Evolutionary conservation across 1,140 invertebrate species (phyloP).

Genomic region (Tetragnatha versicolor): DNA sequence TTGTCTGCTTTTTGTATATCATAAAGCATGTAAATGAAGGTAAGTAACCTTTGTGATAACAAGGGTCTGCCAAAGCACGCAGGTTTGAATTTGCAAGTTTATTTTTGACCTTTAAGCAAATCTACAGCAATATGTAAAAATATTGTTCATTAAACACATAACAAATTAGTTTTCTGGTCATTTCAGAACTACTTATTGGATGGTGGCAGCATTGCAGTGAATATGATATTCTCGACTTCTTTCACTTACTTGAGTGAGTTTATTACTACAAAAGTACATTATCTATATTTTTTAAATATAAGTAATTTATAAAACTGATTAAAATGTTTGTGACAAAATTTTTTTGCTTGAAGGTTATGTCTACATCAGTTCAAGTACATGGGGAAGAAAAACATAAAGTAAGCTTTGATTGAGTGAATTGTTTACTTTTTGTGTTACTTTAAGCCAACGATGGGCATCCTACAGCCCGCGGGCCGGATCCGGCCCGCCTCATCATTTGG

Average conservation of each 20-base stretch:
- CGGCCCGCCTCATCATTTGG: too few species aligned
- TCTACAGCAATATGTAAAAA: too few species aligned
- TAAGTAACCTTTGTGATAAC: too few species aligned
- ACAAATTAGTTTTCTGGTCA: too few species aligned
- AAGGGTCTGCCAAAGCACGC: too few species aligned
- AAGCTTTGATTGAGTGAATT: too few species aligned
- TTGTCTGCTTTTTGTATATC: slow-evolving; percentile 89
- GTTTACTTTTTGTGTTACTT: too few species aligned
- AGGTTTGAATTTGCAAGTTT: too few species aligned
- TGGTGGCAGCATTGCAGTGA: slow-evolving; percentile 88
- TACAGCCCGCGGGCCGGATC: too few species aligned
- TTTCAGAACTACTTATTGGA: slow-evolving; percentile 78
- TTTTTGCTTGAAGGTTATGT: slow-evolving; percentile 72
- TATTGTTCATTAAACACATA: too few species aligned
- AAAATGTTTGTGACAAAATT: not conserved
- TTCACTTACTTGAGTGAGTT: slow-evolving; percentile 80
- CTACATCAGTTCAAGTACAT: slow-evolving; percentile 87
- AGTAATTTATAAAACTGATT: not conserved
- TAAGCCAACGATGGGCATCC: too few species aligned
- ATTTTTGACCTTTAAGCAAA: too few species aligned
- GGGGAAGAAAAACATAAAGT: slow-evolving; percentile 78
- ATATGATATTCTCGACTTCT: slow-evolving; percentile 78
- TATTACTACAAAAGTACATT: slow-evolving; percentile 63
- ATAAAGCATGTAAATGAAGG: slow-evolving; percentile 85
- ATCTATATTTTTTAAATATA: not conserved